These are phyloP conservation scores for Osmoderma eremita DNA, from an alignment of 2,888 invertebrate genomes.

Conservation along the genomic window DNA sequence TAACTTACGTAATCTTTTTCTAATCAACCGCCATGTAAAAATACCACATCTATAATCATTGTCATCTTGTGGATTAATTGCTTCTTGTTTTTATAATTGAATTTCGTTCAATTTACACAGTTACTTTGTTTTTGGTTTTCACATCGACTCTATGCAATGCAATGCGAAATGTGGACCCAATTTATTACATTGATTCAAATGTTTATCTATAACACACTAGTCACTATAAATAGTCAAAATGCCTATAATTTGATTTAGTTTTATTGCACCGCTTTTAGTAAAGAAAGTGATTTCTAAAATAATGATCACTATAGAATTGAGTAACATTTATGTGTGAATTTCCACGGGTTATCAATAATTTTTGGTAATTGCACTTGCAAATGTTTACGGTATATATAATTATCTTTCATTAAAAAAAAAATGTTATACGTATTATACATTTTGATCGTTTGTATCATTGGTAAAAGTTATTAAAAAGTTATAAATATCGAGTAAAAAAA, in stretches of 20 bases:
- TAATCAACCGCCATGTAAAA: slow-evolving; percentile 16
- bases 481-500: too few species aligned
- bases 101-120: neutral
- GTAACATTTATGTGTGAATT: too few species aligned
- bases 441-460: too few species aligned
- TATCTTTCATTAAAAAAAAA: too few species aligned
- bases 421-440: too few species aligned
- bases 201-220: slow-evolving; percentile 18
- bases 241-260: neutral
- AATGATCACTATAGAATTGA: too few species aligned
- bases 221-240: slow-evolving; percentile 10
- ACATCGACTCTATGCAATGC: slow-evolving; percentile 9
- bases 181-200: slow-evolving; percentile 25
- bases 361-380: too few species aligned
- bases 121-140: neutral
- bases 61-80: slow-evolving; percentile 10
- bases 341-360: too few species aligned
- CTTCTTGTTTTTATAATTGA: slow-evolving; percentile 9
- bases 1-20: slow-evolving; percentile 20
- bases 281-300: neutral
- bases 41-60: slow-evolving; percentile 27
- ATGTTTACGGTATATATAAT: too few species aligned
- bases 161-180: slow-evolving; percentile 33
- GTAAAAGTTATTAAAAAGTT: too few species aligned
- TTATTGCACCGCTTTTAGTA: neutral